These are phyloP conservation scores for Scatophagus argus DNA, from an alignment of 2,113 vertebrate species.

Conservation along the genomic window DNA sequence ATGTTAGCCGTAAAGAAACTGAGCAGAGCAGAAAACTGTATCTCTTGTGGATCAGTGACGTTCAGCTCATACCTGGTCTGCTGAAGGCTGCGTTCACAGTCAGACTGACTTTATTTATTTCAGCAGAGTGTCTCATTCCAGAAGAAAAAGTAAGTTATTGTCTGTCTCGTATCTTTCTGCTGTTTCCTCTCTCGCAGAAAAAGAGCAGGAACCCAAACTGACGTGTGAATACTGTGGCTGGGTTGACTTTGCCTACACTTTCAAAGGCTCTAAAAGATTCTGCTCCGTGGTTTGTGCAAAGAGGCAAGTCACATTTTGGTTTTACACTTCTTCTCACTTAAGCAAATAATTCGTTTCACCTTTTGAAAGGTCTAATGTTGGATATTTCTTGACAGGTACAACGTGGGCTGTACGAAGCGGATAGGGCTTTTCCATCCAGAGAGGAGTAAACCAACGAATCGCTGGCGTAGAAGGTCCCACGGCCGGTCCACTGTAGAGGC, in stretches of 20 bases:
- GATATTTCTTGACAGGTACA: slow-evolving; percentile 87
- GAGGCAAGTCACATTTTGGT: slow-evolving; percentile 78
- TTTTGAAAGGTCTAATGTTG: background rate
- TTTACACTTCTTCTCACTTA: background rate
- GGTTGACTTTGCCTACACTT: slow-evolving; percentile 96
- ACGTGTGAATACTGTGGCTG: slow-evolving; percentile 97
- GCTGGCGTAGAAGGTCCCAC: slow-evolving; percentile 87
- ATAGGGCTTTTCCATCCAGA: slow-evolving; percentile 94
- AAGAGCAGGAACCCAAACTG: slow-evolving; percentile 90
- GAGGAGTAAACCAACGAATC: slow-evolving; percentile 86
- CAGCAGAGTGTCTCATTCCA: too few species aligned
- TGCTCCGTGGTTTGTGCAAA: slow-evolving; percentile 98
- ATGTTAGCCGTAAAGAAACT: background rate
- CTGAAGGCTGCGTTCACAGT: background rate
- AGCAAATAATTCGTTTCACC: too few species aligned
- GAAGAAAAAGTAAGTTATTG: background rate
- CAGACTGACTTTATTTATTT: too few species aligned
- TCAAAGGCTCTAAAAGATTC: slow-evolving; percentile 97
- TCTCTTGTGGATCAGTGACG: background rate
- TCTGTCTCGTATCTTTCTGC: background rate
- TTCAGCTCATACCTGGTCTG: background rate
- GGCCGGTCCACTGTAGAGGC: slow-evolving; percentile 85
- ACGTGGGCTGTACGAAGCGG: slow-evolving; percentile 95
- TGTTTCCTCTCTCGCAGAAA: slow-evolving; percentile 57
- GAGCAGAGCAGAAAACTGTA: background rate